Evolutionary conservation across 2,113 vertebrate species (phyloP).

Genomic region (Parus major): DNA sequence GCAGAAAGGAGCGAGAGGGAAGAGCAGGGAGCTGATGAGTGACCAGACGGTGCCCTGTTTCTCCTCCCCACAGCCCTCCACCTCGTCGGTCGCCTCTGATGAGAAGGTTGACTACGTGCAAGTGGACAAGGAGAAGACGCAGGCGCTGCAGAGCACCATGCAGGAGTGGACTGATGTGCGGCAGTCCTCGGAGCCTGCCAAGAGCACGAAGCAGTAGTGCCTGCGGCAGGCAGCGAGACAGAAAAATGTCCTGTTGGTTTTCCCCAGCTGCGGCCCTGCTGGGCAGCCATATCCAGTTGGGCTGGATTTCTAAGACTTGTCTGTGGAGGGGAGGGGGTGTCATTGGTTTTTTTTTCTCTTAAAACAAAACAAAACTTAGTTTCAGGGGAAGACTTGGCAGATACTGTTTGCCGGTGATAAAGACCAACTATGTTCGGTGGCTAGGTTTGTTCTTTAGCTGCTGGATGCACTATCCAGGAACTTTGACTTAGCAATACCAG

Average conservation of each 20-base stretch:
- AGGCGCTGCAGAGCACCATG: slow-evolving; percentile 97
- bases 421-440: slow-evolving; percentile 27
- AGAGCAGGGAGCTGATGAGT: neutral
- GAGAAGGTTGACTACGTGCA: slow-evolving; percentile 99
- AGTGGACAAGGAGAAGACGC: slow-evolving; percentile 97
- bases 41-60: neutral
- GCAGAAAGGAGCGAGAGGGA: neutral
- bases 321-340: neutral
- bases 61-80: slow-evolving; percentile 85
- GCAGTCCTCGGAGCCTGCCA: slow-evolving; percentile 90
- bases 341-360: neutral
- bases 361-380: slow-evolving; percentile 1
- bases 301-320: slow-evolving; percentile 29
- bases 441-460: slow-evolving; percentile 39
- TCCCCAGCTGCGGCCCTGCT: neutral
- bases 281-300: neutral
- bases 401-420: slow-evolving; percentile 45
- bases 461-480: slow-evolving; percentile 34
- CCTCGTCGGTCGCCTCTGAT: slow-evolving; percentile 91
- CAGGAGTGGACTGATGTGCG: slow-evolving; percentile 98
- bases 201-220: slow-evolving; percentile 82
- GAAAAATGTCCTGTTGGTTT: neutral
- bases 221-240: accelerated
- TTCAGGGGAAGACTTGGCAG: slow-evolving; percentile 45
- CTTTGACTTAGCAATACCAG: slow-evolving; percentile 40